These are phyloP conservation scores for Limenitis camilla DNA, from an alignment of 2,888 invertebrate genomes.

Conservation along the genomic window DNA sequence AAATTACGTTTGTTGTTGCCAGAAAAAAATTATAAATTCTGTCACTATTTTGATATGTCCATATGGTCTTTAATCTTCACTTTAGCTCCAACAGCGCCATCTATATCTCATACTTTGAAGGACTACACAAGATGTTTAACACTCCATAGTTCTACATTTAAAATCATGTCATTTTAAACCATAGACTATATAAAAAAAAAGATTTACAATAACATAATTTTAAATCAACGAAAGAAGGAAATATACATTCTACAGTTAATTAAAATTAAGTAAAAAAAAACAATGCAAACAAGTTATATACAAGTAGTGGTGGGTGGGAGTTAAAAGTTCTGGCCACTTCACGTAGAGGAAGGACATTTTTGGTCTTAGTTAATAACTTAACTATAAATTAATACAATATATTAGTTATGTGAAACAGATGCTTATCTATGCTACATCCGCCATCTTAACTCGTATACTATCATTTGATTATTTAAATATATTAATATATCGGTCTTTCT, in stretches of 20 bases:
- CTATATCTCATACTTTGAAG: too few species aligned
- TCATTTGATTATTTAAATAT: too few species aligned
- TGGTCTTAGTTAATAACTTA: constrained; percentile 39
- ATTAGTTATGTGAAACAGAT: constrained; percentile 16
- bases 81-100: too few species aligned
- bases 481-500: too few species aligned
- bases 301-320: constrained; percentile 63
- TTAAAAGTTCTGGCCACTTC: constrained; percentile 58
- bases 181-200: neutral
- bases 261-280: constrained; percentile 44
- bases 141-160: constrained; percentile 1
- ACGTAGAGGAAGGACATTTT: constrained; percentile 37
- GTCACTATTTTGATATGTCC: too few species aligned
- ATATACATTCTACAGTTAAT: constrained; percentile 44
- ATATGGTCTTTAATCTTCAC: too few species aligned
- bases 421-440: constrained; percentile 3
- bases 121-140: too few species aligned
- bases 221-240: constrained; percentile 30
- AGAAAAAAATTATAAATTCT: too few species aligned
- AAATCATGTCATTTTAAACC: constrained; percentile 1
- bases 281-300: constrained; percentile 53
- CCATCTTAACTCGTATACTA: constrained; percentile 3
- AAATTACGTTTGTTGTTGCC: too few species aligned
- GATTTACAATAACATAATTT: too few species aligned
- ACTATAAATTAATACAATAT: constrained; percentile 22